Evolutionary conservation across 2,888 invertebrate genomes (phyloP).

Genomic region (Ditula angustiorana): DNA sequence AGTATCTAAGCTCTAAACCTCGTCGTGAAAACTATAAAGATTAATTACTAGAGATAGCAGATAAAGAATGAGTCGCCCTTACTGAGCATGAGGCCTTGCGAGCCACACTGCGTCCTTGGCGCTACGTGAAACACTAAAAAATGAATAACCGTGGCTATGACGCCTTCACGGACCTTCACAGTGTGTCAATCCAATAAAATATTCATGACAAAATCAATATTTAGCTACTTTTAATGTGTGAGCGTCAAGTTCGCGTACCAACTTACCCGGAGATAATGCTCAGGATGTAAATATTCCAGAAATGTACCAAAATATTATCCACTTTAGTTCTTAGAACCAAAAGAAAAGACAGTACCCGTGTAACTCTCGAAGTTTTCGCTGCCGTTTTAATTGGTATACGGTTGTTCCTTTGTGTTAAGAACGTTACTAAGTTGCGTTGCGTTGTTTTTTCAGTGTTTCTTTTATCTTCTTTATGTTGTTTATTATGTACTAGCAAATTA

Average conservation of each 20-base stretch:
- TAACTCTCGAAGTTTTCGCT: too few species aligned
- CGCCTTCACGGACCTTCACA: constrained; percentile 49
- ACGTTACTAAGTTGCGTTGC: too few species aligned
- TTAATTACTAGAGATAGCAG: constrained; percentile 36
- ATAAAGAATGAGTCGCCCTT: constrained; percentile 34
- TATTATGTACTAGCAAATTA: too few species aligned
- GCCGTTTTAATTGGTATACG: too few species aligned
- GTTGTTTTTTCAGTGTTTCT: too few species aligned
- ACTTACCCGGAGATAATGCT: neutral
- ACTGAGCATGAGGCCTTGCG: constrained; percentile 53
- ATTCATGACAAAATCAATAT: constrained; percentile 34
- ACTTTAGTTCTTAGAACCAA: too few species aligned
- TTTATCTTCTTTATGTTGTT: too few species aligned
- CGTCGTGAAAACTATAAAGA: constrained; percentile 17
- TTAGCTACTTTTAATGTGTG: constrained; percentile 13
- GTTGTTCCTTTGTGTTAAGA: too few species aligned
- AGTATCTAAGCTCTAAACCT: constrained; percentile 24
- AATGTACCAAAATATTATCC: too few species aligned
- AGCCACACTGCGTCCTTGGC: constrained; percentile 58
- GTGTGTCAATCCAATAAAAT: constrained; percentile 30
- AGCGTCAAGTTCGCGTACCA: neutral
- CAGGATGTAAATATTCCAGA: neutral
- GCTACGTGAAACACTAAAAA: constrained; percentile 52
- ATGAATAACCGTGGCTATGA: constrained; percentile 49
- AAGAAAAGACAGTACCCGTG: too few species aligned